Base-by-base conservation (phyloP, 2,888 invertebrate genomes). In the Teleogryllus oceanicus region DNA sequence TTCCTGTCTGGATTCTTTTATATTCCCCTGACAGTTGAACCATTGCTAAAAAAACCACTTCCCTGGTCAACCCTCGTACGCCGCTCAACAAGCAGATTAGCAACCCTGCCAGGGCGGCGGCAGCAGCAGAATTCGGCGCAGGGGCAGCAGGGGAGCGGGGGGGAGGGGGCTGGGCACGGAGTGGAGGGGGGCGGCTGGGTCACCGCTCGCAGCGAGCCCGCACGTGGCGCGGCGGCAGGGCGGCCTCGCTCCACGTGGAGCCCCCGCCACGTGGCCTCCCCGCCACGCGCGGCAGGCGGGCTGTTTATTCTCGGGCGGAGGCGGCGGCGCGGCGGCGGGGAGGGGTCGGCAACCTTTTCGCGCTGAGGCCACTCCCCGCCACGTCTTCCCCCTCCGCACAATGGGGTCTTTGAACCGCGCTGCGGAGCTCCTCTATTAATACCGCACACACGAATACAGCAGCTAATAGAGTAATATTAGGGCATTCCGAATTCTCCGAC, bases 201-300 rank as follows among this genome's bases (percentile, higher is more conserved):
- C 62, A 62, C 62, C 62, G 62, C 62, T 16, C 62, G 62, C 62
- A n/a, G 62, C 13, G 62, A 62, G 62, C 62, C 8, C 16, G 62
- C 62, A 62, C 62, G 62, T 62, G 62, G 62, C 62, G 62, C 3
- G 5, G 62, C 11, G 62, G n/a, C n/a, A n/a, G 5, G n/a, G 62
- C 74, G 79, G n/a, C 76, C 79, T 50, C 18, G 49, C 37, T 79
- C 75, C 79, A 79, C 79, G 79, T 79, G 79, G 79, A 62, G n/a
- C 62, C 62, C 16, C 62, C 62, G 62, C 62, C 62, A 62, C 62
- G 62, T 62, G 62, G 62, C 62, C 62, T 62, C 62, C 62, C 62
- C 62, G 62, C 62, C n/a, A 12, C 62, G 62, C n/a, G 62, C 37
- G 62, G n/a, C 62, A 8, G 62, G 16, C 62, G 16, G 16, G 62